Evolutionary conservation across 2,797 vertebrate species (phyloP).

Genomic region (Thalassophryne amazonica): DNA sequence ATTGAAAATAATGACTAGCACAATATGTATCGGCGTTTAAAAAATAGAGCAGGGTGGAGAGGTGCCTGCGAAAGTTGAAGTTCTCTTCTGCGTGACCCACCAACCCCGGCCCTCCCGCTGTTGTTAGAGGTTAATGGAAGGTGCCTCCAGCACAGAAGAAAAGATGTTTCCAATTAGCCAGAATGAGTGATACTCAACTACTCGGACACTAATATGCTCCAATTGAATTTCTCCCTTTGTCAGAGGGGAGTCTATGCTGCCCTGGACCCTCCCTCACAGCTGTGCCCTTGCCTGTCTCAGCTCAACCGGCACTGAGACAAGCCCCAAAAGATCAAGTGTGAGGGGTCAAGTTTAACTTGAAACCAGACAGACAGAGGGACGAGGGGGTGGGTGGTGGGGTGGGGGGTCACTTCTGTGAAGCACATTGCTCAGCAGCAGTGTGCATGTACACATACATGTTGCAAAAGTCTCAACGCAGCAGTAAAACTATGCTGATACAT

Average conservation of each 20-base stretch:
- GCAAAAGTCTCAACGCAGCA: no score
- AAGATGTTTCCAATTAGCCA: constrained; percentile 73
- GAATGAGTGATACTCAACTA: constrained; percentile 74
- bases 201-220: constrained; percentile 70
- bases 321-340: constrained; percentile 71
- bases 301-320: constrained; percentile 51
- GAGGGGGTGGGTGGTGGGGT: background rate
- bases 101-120: constrained; percentile 49
- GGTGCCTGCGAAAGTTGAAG: constrained; percentile 57
- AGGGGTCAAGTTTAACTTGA: constrained; percentile 76
- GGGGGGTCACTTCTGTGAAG: constrained; percentile 29
- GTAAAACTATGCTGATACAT: no score
- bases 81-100: constrained; percentile 42
- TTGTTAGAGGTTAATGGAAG: constrained; percentile 72
- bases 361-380: constrained; percentile 50
- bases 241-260: constrained; percentile 59
- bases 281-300: constrained; percentile 56
- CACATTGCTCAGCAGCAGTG: constrained; percentile 16
- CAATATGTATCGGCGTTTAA: constrained; percentile 77
- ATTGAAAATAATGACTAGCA: constrained; percentile 79
- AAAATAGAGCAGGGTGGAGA: constrained; percentile 68
- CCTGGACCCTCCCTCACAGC: constrained; percentile 69
- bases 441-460: no score
- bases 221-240: constrained; percentile 75
- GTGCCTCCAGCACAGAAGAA: constrained; percentile 58